Evolutionary conservation across 2,888 invertebrate species (phyloP), one percentile per base, ranked within the genome.

Genomic region (Sarcophaga subvicina): DNA sequence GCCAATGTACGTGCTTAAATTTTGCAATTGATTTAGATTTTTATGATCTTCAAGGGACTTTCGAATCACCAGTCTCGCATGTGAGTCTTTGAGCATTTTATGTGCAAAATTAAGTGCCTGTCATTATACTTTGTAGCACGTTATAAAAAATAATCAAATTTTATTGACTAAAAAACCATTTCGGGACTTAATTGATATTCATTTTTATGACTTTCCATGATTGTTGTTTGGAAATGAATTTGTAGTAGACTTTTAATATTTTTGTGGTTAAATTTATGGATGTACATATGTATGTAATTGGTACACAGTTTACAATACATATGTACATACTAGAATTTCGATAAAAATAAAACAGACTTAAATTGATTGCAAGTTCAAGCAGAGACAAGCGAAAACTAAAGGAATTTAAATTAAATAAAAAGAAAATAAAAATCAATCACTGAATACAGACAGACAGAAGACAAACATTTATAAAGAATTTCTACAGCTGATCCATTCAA

Each of bases 11-110:
- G 69, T 78, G 78, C 69, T 59, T 3, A 78, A 49, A 78, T 69
- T 78, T 60, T 62, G 45, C 69, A 78, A 69, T 78, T 69, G 78
- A 62, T 69, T 78, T 69, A 22, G 69, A 78, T 71, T 71, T 64
- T 64, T 64, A 27, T 64, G 27, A 64, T 64, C 25, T 27, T 8
- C 27, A 64, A 64, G 14, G 17, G 25, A 12, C 27, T 27, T 25
- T 22, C 12, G 17, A 14, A 17, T 27, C 64, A 37, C 2, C 27
- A n/a, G 2, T 27, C 2, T 5, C 22, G 0, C 63, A 63, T 12
- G 63, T 22, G 20, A 63, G 8, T 37, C 8, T 37, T 37, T 37
- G 37, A 37, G 37, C 37, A 37, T 8, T 37, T 37, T 37, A 37
- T 37, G 37, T 25, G 25, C 22, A 12, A 63, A 14, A 64, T 64